Evolutionary conservation across 2,113 vertebrate species (phyloP).

Genomic region (Cinclus cinclus): DNA sequence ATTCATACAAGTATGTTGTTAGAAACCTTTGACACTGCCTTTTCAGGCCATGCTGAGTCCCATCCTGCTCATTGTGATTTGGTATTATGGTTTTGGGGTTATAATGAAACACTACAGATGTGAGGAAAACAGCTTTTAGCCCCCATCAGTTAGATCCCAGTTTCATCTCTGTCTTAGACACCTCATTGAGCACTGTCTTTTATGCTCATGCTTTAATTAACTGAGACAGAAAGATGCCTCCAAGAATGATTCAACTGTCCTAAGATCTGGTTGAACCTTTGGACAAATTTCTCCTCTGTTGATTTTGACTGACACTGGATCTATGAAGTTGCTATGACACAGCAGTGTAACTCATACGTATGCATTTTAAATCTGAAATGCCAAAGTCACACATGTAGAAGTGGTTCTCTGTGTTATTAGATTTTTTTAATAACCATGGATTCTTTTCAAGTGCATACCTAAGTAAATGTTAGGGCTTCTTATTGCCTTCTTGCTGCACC

Average conservation of each 20-base stretch:
- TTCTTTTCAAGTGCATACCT: background rate
- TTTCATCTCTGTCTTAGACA: background rate
- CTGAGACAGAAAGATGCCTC: background rate
- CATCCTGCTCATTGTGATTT: background rate
- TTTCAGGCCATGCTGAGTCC: background rate
- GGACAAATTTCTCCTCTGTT: background rate
- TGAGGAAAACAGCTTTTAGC: background rate
- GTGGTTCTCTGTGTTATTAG: background rate
- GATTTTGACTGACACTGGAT: background rate
- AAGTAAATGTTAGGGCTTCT: background rate
- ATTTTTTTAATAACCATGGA: background rate
- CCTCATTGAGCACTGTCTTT: background rate
- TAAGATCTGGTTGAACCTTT: background rate
- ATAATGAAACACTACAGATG: background rate
- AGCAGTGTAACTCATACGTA: background rate
- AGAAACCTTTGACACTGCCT: background rate
- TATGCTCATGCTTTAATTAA: background rate
- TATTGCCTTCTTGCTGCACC: background rate
- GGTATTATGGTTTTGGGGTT: background rate
- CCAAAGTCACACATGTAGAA: background rate
- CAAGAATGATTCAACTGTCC: background rate
- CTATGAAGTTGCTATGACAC: background rate
- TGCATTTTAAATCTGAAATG: background rate
- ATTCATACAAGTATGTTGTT: background rate
- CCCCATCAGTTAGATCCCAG: background rate